These are phyloP conservation scores for Pipistrellus pygmaeus DNA, from an alignment of 2,797 vertebrate species.

Conservation along the genomic window DNA sequence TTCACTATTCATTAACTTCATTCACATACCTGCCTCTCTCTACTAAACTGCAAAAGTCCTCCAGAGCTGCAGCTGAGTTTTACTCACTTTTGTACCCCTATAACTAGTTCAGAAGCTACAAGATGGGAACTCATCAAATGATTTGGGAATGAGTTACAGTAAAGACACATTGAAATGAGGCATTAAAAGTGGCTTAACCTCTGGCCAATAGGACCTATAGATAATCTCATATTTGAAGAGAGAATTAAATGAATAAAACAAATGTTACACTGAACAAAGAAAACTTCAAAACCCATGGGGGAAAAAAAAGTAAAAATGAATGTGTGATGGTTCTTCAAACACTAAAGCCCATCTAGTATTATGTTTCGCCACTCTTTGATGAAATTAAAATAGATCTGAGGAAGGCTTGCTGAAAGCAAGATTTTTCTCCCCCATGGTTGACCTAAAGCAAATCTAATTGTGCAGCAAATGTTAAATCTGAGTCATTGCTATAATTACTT, in stretches of 20 bases:
- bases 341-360: not conserved
- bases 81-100: conserved; percentile 48
- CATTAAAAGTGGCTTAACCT: conserved; percentile 30
- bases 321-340: conserved; percentile 43
- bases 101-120: not conserved
- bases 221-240: conserved; percentile 32
- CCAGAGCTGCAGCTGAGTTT: conserved; percentile 28
- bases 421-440: conserved; percentile 28
- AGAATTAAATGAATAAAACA: conserved; percentile 58
- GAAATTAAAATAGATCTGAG: conserved; percentile 68
- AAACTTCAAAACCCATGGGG: conserved; percentile 51
- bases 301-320: conserved; percentile 31
- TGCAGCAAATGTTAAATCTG: conserved; percentile 82
- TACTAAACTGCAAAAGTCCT: conserved; percentile 1
- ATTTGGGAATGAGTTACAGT: conserved; percentile 49
- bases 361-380: conserved; percentile 57
- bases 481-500: conserved; percentile 82
- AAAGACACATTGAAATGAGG: conserved; percentile 35
- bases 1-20: conserved; percentile 40
- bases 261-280: not conserved
- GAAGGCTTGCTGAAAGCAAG: conserved; percentile 70
- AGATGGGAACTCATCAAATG: not conserved
- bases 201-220: not conserved
- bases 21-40: conserved; percentile 15
- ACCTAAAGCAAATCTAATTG: conserved; percentile 81